Percentiles rank a stretch among this genome's conserved stretches.
phyloP scores from a whole-genome alignment of 92 coral and sea anemone genomes.

The Plumapathes pennacea region DNA sequence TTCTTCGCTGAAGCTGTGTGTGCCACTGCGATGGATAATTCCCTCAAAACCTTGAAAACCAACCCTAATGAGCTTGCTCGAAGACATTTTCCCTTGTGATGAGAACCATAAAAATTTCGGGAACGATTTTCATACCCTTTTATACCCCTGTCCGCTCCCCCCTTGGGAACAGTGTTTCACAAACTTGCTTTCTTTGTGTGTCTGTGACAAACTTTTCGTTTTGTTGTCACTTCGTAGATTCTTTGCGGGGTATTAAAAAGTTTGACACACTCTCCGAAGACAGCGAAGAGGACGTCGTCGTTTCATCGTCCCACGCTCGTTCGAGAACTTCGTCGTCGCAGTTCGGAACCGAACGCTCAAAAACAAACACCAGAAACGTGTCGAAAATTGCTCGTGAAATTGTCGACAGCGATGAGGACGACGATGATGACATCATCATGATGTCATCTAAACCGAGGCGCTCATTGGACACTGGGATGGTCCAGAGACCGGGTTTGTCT shows the following conservation, averaged over 20 bases:
- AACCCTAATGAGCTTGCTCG: too few species aligned
- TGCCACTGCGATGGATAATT: too few species aligned
- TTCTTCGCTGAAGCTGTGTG: too few species aligned
- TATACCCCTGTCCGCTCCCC: too few species aligned
- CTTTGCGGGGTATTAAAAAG: too few species aligned
- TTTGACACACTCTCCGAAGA: constrained; percentile 27
- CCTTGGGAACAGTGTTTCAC: too few species aligned
- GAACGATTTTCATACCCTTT: too few species aligned
- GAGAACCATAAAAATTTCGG: not conserved
- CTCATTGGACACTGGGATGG: constrained; percentile 27
- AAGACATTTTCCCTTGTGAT: too few species aligned
- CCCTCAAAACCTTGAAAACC: too few species aligned
- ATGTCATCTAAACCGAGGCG: constrained; percentile 20
- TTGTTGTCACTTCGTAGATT: too few species aligned
- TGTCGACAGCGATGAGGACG: constrained; percentile 76
- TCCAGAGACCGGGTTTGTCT: too few species aligned
- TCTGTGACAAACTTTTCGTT: too few species aligned
- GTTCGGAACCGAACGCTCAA: not conserved
- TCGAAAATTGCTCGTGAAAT: constrained; percentile 45
- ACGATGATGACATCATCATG: constrained; percentile 51
- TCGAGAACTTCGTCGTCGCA: not conserved
- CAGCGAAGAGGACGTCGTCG: constrained; percentile 22
- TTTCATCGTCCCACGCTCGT: not conserved
- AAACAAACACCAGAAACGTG: constrained; percentile 8
- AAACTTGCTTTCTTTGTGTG: not conserved